Evolutionary conservation across 2,888 invertebrate genomes (phyloP), one percentile per base, ranked within the genome.

Genomic region (Zhengitettix transpicula): DNA sequence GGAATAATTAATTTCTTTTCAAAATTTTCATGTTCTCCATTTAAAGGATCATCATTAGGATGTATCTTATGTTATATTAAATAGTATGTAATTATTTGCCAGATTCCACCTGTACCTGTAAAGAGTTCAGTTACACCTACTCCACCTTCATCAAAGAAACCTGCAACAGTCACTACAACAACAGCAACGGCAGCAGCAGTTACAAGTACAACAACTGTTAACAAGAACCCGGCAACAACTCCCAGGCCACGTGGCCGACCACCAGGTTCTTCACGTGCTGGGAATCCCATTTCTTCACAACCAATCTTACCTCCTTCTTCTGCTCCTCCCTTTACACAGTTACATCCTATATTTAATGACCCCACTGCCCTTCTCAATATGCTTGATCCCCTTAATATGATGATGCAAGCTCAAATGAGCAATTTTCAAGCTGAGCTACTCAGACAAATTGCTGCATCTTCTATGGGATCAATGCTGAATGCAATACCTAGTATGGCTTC

Each of bases 351-450:
- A 7, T 28, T 28, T 28, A 28, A 28, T 28, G 28, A 28, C 28
- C 28, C 28, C 7, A 7, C 28, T 28, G 28, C 28, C 7, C 28
- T 28, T 28, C 28, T 28, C 28, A 28, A 28, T 28, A 28, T 28
- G 58, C 51, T 63, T 16, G 57, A 56, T 17, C 58, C 61, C 16
- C 42, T 60, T 28, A 62, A 58, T 56, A 52, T 62, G 16, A 59
- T 58, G 15, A 55, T 60, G 12, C 61, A 63, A 1, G 60, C 62
- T 16, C 63, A 62, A 41, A 54, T 60, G 9, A 60, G 60, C 15
- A 60, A 60, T 11, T 62, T 61, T 28, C 62, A 62, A 40, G 60
- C 58, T 40, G 61, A 63, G 55, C 55, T 63, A 28, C 58, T 63
- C 12, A 28, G 63, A 11, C 63, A 63, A 14, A 58, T 63, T 60